Evolutionary conservation across 2,888 invertebrate species (phyloP).

Genomic region (Napeogenes inachia): DNA sequence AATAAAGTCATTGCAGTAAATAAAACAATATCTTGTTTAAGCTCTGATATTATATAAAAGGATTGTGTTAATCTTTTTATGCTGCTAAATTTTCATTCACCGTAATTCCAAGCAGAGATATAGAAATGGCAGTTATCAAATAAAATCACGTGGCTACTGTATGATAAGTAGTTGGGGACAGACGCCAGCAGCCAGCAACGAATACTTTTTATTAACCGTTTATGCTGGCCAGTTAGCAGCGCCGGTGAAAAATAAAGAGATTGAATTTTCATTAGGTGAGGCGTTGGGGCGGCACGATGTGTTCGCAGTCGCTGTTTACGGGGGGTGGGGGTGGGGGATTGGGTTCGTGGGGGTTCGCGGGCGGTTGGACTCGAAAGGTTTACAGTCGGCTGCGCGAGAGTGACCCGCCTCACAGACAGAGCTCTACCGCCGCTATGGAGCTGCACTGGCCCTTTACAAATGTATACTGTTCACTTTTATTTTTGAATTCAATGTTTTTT

Average conservation of each 20-base stretch:
- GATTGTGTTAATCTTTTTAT: neutral
- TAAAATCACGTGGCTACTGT: conserved; percentile 15
- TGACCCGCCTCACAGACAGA: conserved; percentile 73
- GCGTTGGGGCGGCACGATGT: conserved; percentile 72
- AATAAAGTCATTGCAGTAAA: too few relatives aligned
- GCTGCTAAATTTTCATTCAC: neutral
- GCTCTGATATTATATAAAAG: too few relatives aligned
- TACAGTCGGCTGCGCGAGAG: conserved; percentile 75
- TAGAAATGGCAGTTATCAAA: neutral
- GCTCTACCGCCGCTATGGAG: conserved; percentile 60
- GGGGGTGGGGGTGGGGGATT: conserved; percentile 30
- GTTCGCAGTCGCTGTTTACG: conserved; percentile 62
- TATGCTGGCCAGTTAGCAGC: conserved; percentile 44
- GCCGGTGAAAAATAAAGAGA: conserved; percentile 60
- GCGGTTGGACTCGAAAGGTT: conserved; percentile 73
- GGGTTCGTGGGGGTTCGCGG: conserved; percentile 44
- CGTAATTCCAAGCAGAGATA: neutral
- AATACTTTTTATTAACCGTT: conserved; percentile 45
- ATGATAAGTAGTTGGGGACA: conserved; percentile 3
- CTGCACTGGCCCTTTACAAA: conserved; percentile 49
- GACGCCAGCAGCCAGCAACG: conserved; percentile 29
- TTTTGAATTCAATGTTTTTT: conserved; percentile 38
- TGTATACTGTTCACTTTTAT: conserved; percentile 34
- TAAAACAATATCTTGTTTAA: too few relatives aligned
- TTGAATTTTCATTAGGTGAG: conserved; percentile 74